Base-by-base conservation (phyloP, 2,797 vertebrate species). In the Morelia viridis region DNA sequence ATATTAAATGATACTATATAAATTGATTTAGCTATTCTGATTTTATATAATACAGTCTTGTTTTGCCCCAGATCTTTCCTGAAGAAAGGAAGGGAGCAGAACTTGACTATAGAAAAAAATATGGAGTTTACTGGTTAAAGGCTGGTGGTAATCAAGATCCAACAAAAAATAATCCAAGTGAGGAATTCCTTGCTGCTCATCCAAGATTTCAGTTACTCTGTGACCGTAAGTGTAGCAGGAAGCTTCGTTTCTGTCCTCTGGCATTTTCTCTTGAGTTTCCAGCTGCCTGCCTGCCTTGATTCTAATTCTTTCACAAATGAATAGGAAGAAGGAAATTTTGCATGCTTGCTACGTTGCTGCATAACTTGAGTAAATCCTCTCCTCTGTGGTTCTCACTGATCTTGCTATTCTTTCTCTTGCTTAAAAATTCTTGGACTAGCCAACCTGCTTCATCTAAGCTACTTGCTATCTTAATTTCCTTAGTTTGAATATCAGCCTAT, bases 71-170 rank as follows among this genome's bases (percentile, higher is more conserved):
- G 99, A 96, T 99, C 92, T 60, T 91, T 3, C 94, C 95, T 0
- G 97, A 98, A 5, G 99, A 99, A 90, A 95, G 99, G 94, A 98
- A 94, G 94, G 98, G 99, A 93, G 98, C 99, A 5, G 99, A 99
- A 97, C 98, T 98, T 0, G 99, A 99, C 95, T 99, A 99, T 96
- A 97, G 98, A 9, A 99, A 98, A 97, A 98, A 97, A 96, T 99
- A 98, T 93, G 99, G 98, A 2, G 96, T 93, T 4, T 98, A 98
- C 46, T 99, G 99, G 99, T 95, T 99, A 91, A 96, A 97, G 94
- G 97, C 98, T 0, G 98, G 98, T 1, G 99, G 98, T 1, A 96
- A 98, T 50, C 96, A 97, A 83, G 95, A 98, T 92, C 96, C 97
- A 0, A 97, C 97, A 84, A 95, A 94, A 90, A 97, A 97, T 95